A percentile compares a stretch with the other conserved stretches of the same genome.
These are phyloP conservation scores for Saturnia japonica DNA, from an alignment of 2,888 invertebrate species.

Conservation along the genomic window DNA sequence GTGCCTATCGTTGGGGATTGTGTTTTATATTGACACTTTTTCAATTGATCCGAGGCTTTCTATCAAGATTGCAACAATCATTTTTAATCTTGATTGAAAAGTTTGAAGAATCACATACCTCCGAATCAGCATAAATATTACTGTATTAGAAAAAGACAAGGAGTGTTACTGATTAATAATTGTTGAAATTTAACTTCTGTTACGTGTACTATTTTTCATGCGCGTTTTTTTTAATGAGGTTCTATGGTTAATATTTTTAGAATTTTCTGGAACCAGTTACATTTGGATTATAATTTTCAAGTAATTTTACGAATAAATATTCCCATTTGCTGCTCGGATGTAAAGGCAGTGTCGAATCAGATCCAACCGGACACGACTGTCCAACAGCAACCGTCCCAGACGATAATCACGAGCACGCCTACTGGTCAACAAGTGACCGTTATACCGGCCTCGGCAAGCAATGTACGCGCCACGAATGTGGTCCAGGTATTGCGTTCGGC, in stretches of 20 bases:
- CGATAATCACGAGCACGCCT: slow-evolving; percentile 87
- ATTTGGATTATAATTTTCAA: neutral
- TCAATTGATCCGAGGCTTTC: no score
- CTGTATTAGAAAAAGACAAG: no score
- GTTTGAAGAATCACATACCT: no score
- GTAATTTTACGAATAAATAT: neutral
- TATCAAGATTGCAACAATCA: no score
- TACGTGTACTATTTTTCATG: neutral
- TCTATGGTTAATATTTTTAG: neutral
- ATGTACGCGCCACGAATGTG: slow-evolving; percentile 65
- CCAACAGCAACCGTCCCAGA: slow-evolving; percentile 76
- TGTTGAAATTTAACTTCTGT: neutral
- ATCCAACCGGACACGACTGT: slow-evolving; percentile 67
- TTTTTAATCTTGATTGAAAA: no score
- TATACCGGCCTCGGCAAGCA: slow-evolving; percentile 84
- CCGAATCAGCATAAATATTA: neutral
- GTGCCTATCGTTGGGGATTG: no score
- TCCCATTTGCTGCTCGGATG: slow-evolving; percentile 28
- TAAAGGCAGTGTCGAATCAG: slow-evolving; percentile 73
- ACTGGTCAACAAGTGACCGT: slow-evolving; percentile 92
- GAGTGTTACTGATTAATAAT: neutral
- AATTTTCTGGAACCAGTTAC: neutral
- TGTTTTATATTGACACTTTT: no score
- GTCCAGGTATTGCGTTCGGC: slow-evolving; percentile 62
- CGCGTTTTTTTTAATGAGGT: no score